Conservation (phyloP, 2,797 vertebrate genomes). For the Propithecus deckenii region DNA sequence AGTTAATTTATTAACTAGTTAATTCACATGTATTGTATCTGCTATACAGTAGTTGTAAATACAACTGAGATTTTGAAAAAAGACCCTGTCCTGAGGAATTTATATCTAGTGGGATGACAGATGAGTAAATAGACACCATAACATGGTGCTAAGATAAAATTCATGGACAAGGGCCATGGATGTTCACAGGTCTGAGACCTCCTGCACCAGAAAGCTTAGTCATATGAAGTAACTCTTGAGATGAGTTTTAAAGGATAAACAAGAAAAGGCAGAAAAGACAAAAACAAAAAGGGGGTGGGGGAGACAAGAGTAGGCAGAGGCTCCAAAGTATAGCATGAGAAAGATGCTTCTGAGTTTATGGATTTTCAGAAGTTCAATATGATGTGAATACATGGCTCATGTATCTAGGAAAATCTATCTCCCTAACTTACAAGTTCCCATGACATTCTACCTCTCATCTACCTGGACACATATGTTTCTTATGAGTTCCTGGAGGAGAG, state of each 20-base stretch:
- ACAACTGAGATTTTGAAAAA: background rate
- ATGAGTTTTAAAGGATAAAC: background rate
- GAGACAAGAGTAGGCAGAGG: background rate
- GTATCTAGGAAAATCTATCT: background rate
- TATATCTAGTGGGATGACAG: background rate
- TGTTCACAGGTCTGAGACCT: background rate
- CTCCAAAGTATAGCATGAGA: background rate
- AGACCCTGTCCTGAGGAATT: background rate
- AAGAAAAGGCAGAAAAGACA: background rate
- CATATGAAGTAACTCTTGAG: background rate
- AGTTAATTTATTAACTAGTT: background rate
- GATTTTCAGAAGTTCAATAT: background rate
- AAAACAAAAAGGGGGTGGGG: background rate
- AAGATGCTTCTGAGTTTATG: background rate
- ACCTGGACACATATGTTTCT: background rate
- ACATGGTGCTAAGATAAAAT: background rate
- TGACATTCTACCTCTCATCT: background rate
- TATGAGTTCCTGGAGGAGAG: background rate
- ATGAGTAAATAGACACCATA: background rate
- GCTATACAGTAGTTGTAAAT: background rate
- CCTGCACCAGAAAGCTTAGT: background rate
- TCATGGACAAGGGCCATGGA: background rate
- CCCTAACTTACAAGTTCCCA: background rate
- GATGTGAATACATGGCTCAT: background rate
- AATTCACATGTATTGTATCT: background rate